These are phyloP conservation scores for Coptodon bakossiorum DNA, from an alignment of 2,113 vertebrate species.

Conservation along the genomic window DNA sequence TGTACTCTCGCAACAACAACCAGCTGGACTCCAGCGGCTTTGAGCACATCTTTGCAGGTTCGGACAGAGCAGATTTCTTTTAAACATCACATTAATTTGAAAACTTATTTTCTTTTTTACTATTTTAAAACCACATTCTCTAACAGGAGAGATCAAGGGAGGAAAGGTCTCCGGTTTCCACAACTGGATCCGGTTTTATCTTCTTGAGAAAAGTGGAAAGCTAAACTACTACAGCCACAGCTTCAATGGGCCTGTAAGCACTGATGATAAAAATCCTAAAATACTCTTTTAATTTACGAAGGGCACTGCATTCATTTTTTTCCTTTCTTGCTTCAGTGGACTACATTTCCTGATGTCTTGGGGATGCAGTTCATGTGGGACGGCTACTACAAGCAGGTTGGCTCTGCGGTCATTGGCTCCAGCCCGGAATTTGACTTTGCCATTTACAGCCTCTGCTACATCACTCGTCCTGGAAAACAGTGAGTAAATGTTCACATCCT, in stretches of 20 bases:
- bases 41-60: constrained; percentile 93
- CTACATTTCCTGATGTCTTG: constrained; percentile 80
- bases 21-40: constrained; percentile 87
- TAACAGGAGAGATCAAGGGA: constrained; percentile 85
- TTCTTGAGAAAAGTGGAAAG: constrained; percentile 77
- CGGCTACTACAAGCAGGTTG: constrained; percentile 86
- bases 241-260: constrained; percentile 85
- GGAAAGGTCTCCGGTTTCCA: constrained; percentile 93
- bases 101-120: background rate
- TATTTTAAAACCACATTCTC: background rate
- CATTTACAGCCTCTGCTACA: constrained; percentile 87
- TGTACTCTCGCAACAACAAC: constrained; percentile 78
- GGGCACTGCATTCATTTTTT: background rate
- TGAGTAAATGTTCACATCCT: constrained; percentile 60
- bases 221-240: constrained; percentile 91
- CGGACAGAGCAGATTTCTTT: background rate
- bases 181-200: constrained; percentile 95
- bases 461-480: constrained; percentile 81
- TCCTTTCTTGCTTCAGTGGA: constrained; percentile 73
- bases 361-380: constrained; percentile 93
- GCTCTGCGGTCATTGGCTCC: constrained; percentile 84
- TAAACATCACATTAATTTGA: background rate
- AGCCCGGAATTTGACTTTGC: constrained; percentile 94
- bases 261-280: background rate
- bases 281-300: background rate